Base-by-base conservation (phyloP, 2,113 vertebrate genomes). In the Porphyrio hochstetteri region DNA sequence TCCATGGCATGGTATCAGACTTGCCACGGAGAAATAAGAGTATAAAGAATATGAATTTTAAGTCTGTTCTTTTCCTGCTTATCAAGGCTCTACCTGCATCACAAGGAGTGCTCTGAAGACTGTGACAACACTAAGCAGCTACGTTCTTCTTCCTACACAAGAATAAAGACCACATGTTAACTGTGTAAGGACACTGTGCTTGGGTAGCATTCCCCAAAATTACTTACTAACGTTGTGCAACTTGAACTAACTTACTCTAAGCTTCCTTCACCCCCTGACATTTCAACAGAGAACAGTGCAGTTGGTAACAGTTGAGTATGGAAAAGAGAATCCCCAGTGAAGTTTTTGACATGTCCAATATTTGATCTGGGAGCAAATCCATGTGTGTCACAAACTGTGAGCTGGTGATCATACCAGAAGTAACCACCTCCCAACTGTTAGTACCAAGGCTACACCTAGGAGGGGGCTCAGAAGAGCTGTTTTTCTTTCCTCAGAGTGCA, bases 71-170 rank as follows among this genome's bases (percentile, higher is more conserved):
- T 52, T 84, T 56, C 57, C 61, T 94, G 82, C 68, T 88, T 67
- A 92, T 46, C 16, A 67, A 88, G 46, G 70, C 55, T 92, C 74
- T 84, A 63, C 65, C 46, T 91, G 75, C 69, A 78, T 28, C 40
- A 67, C 70, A 71, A 77, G n/a, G 88, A 93, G 53, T 11, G 38
- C 46, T 56, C 48, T 0, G 1, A 81, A 86, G 63, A 44, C 63
- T 57, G 65, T 31, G 64, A 77, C 65, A 81, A 79, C 74, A 84
- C 63, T 63, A 65, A 91, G 67, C 56, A 72, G 57, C 38, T 77
- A 80, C 33, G 46, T 75, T 92, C 77, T 82, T 89, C 74, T 65
- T 76, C 87, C 89, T 87, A 87, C 40, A 79, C 59, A 84, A 86
- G 80, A 78, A 76, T 17, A 64, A 93, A 90, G 74, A 94, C 12